A percentile compares a stretch with the other conserved stretches of the same genome.
Conservation (phyloP, 2,113 vertebrate genomes). For the Puma concolor region DNA sequence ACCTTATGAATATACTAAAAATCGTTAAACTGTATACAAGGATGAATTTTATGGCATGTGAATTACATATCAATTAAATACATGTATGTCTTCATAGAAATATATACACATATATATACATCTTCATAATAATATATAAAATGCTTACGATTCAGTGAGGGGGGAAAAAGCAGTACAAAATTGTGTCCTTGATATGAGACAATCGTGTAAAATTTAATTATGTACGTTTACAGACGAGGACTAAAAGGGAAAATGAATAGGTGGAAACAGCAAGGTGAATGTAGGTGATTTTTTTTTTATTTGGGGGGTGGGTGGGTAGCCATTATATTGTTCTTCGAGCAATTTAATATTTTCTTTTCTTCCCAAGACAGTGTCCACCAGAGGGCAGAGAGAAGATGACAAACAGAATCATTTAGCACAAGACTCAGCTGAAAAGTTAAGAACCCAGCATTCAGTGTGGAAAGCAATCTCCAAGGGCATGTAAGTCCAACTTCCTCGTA, state of each 20-base stretch:
- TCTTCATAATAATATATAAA: neutral
- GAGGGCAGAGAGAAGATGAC: conserved; percentile 44
- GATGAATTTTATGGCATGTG: neutral
- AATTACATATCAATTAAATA: conserved; percentile 1
- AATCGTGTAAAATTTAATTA: neutral
- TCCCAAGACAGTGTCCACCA: conserved; percentile 46
- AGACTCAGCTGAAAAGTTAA: neutral
- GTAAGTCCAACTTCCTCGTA: neutral
- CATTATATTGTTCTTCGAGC: neutral
- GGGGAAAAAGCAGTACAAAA: neutral
- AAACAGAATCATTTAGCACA: conserved; percentile 8
- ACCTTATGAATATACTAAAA: conserved; percentile 8
- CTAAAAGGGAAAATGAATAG: neutral
- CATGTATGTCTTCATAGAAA: neutral
- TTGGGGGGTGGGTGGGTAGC: neutral
- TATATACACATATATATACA: neutral
- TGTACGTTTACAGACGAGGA: neutral
- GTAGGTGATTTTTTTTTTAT: neutral
- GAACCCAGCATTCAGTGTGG: neutral
- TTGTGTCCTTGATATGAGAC: neutral
- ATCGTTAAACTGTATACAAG: neutral
- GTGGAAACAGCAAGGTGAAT: neutral
- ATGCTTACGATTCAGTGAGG: neutral
- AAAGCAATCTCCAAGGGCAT: conserved; percentile 1
- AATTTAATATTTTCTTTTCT: conserved; percentile 40